Evolutionary conservation across 2,113 vertebrate genomes (phyloP), one percentile per base, ranked within the genome.

Genomic region (Albula goreensis): DNA sequence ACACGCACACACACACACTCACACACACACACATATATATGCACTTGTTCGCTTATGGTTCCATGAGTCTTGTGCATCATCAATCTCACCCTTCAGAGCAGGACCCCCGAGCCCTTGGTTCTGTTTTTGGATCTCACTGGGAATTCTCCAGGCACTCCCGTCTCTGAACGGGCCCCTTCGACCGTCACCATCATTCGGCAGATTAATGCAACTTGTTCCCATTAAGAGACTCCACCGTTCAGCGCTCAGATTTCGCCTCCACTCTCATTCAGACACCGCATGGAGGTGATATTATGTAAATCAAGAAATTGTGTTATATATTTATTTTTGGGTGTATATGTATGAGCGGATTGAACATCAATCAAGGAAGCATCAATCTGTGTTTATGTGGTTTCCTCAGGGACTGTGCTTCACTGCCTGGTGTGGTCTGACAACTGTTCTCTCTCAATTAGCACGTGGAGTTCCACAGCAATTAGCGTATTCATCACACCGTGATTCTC

Each of bases 81-180:
- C 93, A 95, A 95, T 96, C 95, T 95, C 92, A 89, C 86, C 89
- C 92, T 93, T 94, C 93, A 93, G 89, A 90, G 87, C 84, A 50
- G 81, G 66, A 91, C 87, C 92, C 93, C 95, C 89, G 95, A 93
- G 93, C 91, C 91, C 90, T 6, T 25, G 89, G 89, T 92, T 94
- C 93, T 93, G 92, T 92, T 94, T 95, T 93, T 94, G 92, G 93
- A 91, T 95, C 92, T 79, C 89, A 92, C 91, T 91, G 92, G 92
- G 91, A 94, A 91, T 93, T 95, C 94, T 96, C 94, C 87, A 94
- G 95, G 89, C 93, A 92, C 93, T 89, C 81, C 80, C 60, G 80
- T 87, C 90, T 90, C 87, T 89, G 88, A 90, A 87, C 86, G 89
- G 90, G 93, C 92, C 91, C 88, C 31, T 89, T 93, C 93, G 90